Conservation (phyloP, 2,113 vertebrate species). For the Gambusia holbrooki region DNA sequence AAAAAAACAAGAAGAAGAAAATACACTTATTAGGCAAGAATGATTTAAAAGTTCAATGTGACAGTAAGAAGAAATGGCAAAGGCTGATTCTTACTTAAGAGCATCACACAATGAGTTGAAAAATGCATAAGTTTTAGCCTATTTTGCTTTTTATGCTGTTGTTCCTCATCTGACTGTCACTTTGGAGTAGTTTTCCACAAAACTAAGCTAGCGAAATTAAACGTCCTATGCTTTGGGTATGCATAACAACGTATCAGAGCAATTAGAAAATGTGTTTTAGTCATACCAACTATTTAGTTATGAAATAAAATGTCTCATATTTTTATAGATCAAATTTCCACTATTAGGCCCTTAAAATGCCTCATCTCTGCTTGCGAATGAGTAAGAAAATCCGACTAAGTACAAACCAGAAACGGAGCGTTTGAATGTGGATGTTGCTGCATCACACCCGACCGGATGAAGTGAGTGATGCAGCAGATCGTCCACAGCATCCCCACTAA, state of each 20-base stretch:
- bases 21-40: background rate
- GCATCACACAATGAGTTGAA: background rate
- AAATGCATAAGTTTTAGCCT: background rate
- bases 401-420: background rate
- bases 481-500: constrained; percentile 18
- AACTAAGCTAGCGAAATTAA: background rate
- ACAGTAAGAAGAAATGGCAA: background rate
- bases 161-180: background rate
- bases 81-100: background rate
- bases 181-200: background rate
- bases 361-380: background rate
- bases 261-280: no score
- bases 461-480: constrained; percentile 24
- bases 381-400: background rate
- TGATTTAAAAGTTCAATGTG: background rate
- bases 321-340: background rate
- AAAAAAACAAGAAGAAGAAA: background rate
- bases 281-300: no score
- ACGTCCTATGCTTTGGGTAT: background rate
- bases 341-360: background rate
- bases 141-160: background rate
- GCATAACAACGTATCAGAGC: no score
- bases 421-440: constrained; percentile 13
- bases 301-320: no score
- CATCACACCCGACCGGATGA: constrained; percentile 3